phyloP scores from a whole-genome alignment of 2,888 invertebrate genomes.

The Chouioia cunea region DNA sequence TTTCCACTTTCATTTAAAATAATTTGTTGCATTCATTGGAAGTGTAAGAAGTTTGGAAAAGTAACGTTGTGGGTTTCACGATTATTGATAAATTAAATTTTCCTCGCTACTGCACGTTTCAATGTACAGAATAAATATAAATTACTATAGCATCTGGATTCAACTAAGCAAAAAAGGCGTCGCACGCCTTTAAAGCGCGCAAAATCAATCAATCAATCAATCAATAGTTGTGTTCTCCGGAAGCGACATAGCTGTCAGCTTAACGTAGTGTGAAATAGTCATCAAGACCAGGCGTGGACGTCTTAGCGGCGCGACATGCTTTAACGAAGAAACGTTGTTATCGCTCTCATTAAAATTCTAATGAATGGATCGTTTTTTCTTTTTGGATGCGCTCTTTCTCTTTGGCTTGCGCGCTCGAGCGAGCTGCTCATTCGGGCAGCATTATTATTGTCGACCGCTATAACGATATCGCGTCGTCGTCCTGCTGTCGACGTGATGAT shows the following conservation, averaged over 20 bases:
- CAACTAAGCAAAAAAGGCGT: not conserved
- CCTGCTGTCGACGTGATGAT: slow-evolving; percentile 8
- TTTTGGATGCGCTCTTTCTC: too few relatives aligned
- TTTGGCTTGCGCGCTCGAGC: not conserved
- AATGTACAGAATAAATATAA: too few relatives aligned
- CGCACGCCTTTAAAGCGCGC: slow-evolving; percentile 55
- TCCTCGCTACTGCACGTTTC: too few relatives aligned
- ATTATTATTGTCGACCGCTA: slow-evolving; percentile 10
- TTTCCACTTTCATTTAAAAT: too few relatives aligned
- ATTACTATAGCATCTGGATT: too few relatives aligned
- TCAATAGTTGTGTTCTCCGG: slow-evolving; percentile 7
- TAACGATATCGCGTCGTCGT: not conserved
- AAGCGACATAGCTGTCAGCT: slow-evolving; percentile 12
- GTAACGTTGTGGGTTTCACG: too few relatives aligned
- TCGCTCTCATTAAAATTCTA: slow-evolving; percentile 38
- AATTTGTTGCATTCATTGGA: too few relatives aligned
- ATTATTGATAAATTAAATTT: too few relatives aligned
- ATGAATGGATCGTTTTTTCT: slow-evolving; percentile 11
- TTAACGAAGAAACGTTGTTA: slow-evolving; percentile 4
- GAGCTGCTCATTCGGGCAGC: slow-evolving; percentile 15
- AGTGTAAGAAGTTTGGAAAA: too few relatives aligned
- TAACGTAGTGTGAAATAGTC: slow-evolving; percentile 67
- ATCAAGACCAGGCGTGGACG: slow-evolving; percentile 48
- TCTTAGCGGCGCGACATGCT: too few relatives aligned
- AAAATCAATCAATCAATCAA: slow-evolving; percentile 42